These are phyloP conservation scores for Dipodomys merriami DNA, from an alignment of 2,113 vertebrate species.

Conservation along the genomic window DNA sequence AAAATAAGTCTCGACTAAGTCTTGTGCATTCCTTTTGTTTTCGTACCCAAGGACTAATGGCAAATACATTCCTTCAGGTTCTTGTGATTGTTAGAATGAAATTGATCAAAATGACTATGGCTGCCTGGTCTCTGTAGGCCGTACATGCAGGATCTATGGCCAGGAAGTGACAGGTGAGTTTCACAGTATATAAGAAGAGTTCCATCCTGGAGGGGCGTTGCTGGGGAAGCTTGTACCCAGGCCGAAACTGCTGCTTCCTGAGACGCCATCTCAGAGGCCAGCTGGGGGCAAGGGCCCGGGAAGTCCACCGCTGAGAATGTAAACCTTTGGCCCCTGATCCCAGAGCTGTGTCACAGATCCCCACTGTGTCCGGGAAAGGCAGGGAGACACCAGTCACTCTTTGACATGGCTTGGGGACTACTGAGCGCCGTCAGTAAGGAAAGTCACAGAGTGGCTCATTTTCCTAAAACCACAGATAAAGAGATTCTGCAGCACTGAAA, in stretches of 20 bases:
- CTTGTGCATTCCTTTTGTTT: not conserved
- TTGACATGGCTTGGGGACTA: not conserved
- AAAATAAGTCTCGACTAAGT: slow-evolving; percentile 31
- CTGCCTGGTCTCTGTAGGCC: not conserved
- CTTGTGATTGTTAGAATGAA: slow-evolving; percentile 33
- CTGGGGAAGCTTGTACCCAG: not conserved
- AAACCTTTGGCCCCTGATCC: not conserved
- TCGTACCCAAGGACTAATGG: not conserved
- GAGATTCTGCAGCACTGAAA: not conserved
- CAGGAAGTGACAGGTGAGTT: not conserved
- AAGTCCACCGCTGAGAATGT: not conserved
- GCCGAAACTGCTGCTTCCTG: not conserved
- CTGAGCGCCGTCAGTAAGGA: not conserved
- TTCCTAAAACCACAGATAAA: not conserved
- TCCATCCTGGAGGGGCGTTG: not conserved
- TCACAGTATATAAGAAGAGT: no score
- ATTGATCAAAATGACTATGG: slow-evolving; percentile 5
- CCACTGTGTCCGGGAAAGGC: not conserved
- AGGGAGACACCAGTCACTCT: not conserved
- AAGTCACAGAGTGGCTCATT: not conserved
- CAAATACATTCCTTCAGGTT: slow-evolving; percentile 16
- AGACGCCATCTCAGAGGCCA: not conserved
- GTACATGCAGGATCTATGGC: not conserved
- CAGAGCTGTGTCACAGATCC: not conserved
- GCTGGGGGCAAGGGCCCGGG: not conserved